Percentiles rank a stretch among this genome's conserved stretches.
These are phyloP conservation scores for Hemitrygon akajei DNA, from an alignment of 2,797 vertebrate genomes.

Conservation along the genomic window DNA sequence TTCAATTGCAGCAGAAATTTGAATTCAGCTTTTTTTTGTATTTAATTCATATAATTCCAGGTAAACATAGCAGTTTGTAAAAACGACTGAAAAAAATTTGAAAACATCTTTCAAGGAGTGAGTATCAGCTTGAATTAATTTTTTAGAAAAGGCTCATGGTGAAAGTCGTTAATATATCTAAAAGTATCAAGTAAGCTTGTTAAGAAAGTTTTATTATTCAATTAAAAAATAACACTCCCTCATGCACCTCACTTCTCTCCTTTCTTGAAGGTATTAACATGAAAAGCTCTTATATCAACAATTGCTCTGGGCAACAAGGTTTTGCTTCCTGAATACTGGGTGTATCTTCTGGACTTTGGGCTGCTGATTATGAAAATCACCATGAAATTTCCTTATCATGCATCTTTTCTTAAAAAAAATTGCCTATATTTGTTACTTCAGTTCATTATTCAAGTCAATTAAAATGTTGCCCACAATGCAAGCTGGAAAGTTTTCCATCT, in stretches of 20 bases:
- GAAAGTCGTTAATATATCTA: background rate
- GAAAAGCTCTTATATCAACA: too few relatives aligned
- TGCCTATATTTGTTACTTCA: too few relatives aligned
- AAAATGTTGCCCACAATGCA: too few relatives aligned
- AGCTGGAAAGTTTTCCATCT: too few relatives aligned
- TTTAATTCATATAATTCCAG: background rate
- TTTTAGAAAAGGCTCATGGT: background rate
- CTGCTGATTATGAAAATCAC: too few relatives aligned
- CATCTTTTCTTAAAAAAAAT: too few relatives aligned
- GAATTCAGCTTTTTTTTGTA: background rate
- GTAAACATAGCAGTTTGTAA: background rate
- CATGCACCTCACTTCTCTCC: background rate
- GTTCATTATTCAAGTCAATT: too few relatives aligned
- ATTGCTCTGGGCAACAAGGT: too few relatives aligned
- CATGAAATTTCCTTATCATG: too few relatives aligned
- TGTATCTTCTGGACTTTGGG: too few relatives aligned
- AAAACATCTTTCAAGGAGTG: background rate
- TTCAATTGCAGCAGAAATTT: background rate
- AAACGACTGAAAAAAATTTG: slow-evolving; percentile 14
- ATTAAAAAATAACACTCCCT: background rate
- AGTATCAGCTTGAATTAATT: background rate
- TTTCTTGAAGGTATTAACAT: background rate
- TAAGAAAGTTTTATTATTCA: background rate
- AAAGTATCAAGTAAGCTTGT: background rate
- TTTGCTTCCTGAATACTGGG: too few relatives aligned